These are phyloP conservation scores for Pandemis corylana DNA, from an alignment of 2,888 invertebrate species.

Conservation along the genomic window DNA sequence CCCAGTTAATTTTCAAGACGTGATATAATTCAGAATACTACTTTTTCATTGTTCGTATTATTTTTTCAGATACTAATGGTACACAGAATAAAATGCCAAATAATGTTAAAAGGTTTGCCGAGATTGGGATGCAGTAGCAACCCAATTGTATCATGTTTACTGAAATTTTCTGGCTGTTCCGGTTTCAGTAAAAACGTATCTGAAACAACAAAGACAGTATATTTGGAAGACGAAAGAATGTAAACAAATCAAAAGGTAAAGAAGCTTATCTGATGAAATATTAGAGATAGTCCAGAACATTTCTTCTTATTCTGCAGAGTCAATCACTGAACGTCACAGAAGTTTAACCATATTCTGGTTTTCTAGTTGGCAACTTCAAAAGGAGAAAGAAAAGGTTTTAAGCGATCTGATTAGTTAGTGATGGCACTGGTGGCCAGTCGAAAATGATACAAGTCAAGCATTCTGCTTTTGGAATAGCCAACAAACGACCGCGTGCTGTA, in stretches of 20 bases:
- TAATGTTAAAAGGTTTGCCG: neutral
- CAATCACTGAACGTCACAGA: constrained; percentile 24
- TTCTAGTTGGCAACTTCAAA: neutral
- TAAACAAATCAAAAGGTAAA: constrained; percentile 9
- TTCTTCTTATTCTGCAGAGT: constrained; percentile 25
- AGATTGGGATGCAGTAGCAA: neutral
- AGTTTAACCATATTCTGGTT: neutral
- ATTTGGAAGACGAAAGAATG: constrained; percentile 57
- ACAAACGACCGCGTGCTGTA: neutral
- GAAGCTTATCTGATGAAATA: constrained; percentile 33
- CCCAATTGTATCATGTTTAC: constrained; percentile 6
- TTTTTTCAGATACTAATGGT: constrained; percentile 12
- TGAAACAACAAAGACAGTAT: constrained; percentile 64
- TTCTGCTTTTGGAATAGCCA: neutral
- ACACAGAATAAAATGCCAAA: constrained; percentile 7
- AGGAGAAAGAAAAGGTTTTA: neutral
- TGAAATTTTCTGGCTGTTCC: constrained; percentile 7
- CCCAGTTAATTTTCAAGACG: constrained; percentile 8
- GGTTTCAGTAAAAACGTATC: constrained; percentile 44
- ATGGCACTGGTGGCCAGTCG: neutral
- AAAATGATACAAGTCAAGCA: neutral
- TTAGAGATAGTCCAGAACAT: constrained; percentile 16
- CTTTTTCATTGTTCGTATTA: neutral
- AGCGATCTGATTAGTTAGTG: neutral
- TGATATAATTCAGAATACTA: constrained; percentile 3